phyloP scores from a whole-genome alignment of 2,888 invertebrate species.

The Lasioglossum oenotherae region DNA sequence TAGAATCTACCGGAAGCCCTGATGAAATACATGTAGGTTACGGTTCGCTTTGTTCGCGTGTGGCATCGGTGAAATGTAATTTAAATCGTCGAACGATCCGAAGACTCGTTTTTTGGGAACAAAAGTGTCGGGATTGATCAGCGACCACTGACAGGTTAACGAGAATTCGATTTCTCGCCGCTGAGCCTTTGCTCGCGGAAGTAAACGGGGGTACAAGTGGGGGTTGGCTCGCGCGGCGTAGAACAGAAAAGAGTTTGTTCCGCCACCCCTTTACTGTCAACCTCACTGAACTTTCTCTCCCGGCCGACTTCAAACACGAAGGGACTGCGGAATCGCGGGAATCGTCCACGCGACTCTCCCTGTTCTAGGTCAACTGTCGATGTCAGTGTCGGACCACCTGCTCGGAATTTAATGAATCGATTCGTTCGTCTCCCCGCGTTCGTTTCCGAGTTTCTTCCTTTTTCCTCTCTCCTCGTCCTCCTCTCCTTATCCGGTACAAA shows the following conservation, averaged over 20 bases:
- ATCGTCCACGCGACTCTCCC: constrained; percentile 16
- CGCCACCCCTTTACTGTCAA: constrained; percentile 40
- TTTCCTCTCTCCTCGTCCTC: background rate
- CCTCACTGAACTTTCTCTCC: constrained; percentile 60
- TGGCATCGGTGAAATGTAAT: constrained; percentile 66
- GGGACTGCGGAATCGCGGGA: background rate
- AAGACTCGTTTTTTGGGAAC: constrained; percentile 40
- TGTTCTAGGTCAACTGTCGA: constrained; percentile 28
- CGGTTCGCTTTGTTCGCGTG: constrained; percentile 24
- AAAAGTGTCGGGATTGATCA: constrained; percentile 72
- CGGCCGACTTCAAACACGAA: constrained; percentile 38
- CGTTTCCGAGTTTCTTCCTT: background rate
- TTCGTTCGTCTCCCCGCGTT: background rate
- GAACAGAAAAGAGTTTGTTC: background rate
- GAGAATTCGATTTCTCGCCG: constrained; percentile 73
- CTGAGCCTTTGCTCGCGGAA: constrained; percentile 35
- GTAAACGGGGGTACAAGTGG: constrained; percentile 34
- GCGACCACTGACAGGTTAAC: constrained; percentile 74
- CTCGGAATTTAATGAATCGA: constrained; percentile 63
- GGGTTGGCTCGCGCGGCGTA: background rate
- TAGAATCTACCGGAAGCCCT: background rate
- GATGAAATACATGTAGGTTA: constrained; percentile 2
- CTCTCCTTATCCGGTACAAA: background rate
- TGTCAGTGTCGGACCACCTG: constrained; percentile 19
- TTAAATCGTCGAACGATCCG: constrained; percentile 58